Base-by-base conservation (phyloP, 2,113 vertebrate genomes). In the Castor canadensis region DNA sequence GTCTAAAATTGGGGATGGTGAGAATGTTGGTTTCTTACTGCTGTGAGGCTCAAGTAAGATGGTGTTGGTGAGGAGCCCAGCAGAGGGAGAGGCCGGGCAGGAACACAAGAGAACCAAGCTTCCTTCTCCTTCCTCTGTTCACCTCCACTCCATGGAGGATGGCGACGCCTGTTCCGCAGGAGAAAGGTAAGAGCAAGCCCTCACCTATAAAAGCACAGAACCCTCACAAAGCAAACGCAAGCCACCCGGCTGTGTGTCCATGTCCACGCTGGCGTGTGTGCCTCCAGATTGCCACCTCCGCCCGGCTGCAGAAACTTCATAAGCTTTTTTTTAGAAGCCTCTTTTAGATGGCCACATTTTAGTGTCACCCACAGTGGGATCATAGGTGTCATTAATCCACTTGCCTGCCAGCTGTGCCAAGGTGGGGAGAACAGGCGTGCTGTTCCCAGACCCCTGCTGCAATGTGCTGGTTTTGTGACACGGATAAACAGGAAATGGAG, bases 401-500 rank as follows among this genome's bases (percentile, higher is more conserved):
- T 22, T 40, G 81, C 35, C 66, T 16, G 38, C 8, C 16, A 2
- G 38, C 40, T 0, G 2, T 49, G 73, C 62, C 38, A 0, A 17
- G 67, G 26, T 12, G 2, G 40, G 30, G 24, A 62, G 28, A 88
- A 77, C 45, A 82, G 60, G 60, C 86, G 40, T 20, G 32, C 75
- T 47, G n/a, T 58, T 67, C 52, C 80, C 60, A 45, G 64, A 47
- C 3, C 83, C 54, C 35, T 9, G 12, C 17, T 35, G n/a, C 0
- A 0, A 69, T 6, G 24, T 56, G 64, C 87, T 86, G 3, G 38
- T 73, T 95, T 94, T 76, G 76, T 32, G n/a, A 45, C 49, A 19
- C 88, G 45, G 43, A 82, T 43, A 66, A 75, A 87, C 45, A 87
- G 43, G 66, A 87, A 86, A 71, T 16, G 17, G 89, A 95, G 54